Base-by-base conservation (phyloP, 2,113 vertebrate genomes). In the Malaclemys terrapin region DNA sequence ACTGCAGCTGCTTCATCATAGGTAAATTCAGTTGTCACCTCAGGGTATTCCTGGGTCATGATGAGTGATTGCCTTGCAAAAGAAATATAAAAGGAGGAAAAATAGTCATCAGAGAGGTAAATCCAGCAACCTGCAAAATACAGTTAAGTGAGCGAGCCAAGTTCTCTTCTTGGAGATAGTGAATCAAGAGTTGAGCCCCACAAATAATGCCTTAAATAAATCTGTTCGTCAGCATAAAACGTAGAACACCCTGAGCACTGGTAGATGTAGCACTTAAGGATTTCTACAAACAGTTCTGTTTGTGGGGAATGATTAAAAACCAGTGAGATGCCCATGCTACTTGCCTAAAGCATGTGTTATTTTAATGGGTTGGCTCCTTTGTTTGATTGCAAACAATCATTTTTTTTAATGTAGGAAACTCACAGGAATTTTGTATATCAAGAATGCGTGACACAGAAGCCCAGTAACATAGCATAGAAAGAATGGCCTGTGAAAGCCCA, bases 11-110 rank as follows among this genome's bases (percentile, higher is more conserved):
- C 4, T 2, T 96, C 96, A 0, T 98, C 97, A 0, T 98, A 98
- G 47, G 5, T 0, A 1, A 97, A 98, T 11, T 95, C 94, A 2
- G 47, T 24, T 25, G 52, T 93, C 0, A 35, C 49, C 25, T 94
- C 95, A 24, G 52, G 13, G 1, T 29, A 20, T n/a, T 50, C 24
- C 47, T 97, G 96, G 0, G 95, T 31, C 98, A 98, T 98, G 94
- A 45, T 17, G 85, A 87, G 20, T 42, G 7, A 82, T 93, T 89
- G 93, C 35, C 53, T 87, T 31, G n/a, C 86, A 93, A 83, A 80
- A 88, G 75, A 54, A 90, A 89, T 45, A 16, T 8, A 11, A 54
- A 91, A 90, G 94, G n/a, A 76, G 89, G 5, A 7, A 52, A 11
- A 4, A 96, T 72, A 96, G 45, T 56, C 17, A 35, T 1, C 8